These are phyloP conservation scores for Synergus umbraculus DNA, from an alignment of 2,888 invertebrate species.

Conservation along the genomic window DNA sequence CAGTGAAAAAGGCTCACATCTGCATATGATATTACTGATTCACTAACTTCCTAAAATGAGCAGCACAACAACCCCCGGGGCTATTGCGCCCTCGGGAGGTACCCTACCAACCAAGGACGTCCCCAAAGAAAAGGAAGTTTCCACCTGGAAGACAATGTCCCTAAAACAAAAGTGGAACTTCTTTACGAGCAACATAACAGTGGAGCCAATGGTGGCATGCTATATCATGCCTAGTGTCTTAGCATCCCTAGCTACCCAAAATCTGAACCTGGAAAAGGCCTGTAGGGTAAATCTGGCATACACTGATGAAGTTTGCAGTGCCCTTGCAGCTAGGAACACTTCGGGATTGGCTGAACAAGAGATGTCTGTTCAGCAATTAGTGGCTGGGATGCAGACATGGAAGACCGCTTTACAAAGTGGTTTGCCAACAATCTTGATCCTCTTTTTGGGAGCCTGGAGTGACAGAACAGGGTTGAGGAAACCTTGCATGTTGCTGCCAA, in stretches of 20 bases:
- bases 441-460: conserved; percentile 87
- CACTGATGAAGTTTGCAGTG: conserved; percentile 86
- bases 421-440: conserved; percentile 88
- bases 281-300: conserved; percentile 89
- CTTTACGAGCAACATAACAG: conserved; percentile 84
- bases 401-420: conserved; percentile 91
- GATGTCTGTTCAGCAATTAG: conserved; percentile 80
- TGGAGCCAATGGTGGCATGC: conserved; percentile 87
- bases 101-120: not conserved
- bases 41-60: not conserved
- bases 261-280: conserved; percentile 91
- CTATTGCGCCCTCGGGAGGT: not conserved
- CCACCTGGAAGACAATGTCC: conserved; percentile 79
- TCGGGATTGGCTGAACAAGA: conserved; percentile 82
- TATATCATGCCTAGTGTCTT: conserved; percentile 83
- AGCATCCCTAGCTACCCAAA: conserved; percentile 89
- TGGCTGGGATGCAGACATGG: conserved; percentile 90
- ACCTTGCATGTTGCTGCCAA: conserved; percentile 90
- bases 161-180: conserved; percentile 80
- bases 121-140: conserved; percentile 48
- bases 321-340: conserved; percentile 86
- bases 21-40: not conserved
- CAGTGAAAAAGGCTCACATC: not conserved
- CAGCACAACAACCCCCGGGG: conserved; percentile 8
- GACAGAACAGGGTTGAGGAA: conserved; percentile 83